Conservation (phyloP, 2,797 vertebrate genomes). For the Chelmon rostratus region DNA sequence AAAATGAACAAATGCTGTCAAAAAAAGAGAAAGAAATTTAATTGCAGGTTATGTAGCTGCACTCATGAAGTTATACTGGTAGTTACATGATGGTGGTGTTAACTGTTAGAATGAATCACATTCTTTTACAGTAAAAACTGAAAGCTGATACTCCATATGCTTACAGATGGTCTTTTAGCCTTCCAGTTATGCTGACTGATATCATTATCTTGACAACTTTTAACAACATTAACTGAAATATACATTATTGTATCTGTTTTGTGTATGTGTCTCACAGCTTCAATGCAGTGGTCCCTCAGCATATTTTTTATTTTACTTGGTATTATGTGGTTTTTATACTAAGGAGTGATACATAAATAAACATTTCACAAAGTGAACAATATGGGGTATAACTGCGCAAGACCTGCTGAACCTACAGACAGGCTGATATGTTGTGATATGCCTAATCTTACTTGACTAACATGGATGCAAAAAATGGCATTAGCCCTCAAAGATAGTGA, state of each 20-base stretch:
- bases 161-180: not conserved
- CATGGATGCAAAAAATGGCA: not conserved
- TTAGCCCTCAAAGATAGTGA: not conserved
- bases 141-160: no score
- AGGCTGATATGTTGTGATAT: not conserved
- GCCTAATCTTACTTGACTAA: not conserved
- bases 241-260: not conserved
- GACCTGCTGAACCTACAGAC: not conserved
- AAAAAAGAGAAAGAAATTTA: not conserved
- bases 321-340: not conserved
- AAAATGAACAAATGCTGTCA: not conserved
- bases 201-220: not conserved
- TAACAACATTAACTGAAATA: not conserved
- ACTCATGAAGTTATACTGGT: not conserved
- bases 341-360: not conserved
- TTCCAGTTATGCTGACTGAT: not conserved
- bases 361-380: not conserved
- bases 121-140: slow-evolving; percentile 2
- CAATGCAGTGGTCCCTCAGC: not conserved
- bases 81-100: not conserved
- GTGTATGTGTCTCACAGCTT: no score
- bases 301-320: not conserved
- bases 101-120: not conserved
- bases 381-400: not conserved
- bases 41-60: not conserved